These are phyloP conservation scores for Drosophila suboccidentalis DNA, from an alignment of 2,888 invertebrate species.

Conservation along the genomic window DNA sequence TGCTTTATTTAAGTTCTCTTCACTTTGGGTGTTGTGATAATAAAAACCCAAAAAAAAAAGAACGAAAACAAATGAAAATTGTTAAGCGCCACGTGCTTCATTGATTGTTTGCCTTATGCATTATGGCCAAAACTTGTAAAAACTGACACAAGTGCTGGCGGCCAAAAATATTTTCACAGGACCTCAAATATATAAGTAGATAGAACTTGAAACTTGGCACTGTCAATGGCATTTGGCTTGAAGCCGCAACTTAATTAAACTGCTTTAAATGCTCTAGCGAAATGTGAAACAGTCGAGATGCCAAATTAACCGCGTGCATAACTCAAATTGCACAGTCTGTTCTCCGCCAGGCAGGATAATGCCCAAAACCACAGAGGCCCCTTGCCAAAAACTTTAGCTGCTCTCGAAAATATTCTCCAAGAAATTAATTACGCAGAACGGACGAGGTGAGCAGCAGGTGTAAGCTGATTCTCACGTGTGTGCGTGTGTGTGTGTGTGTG, in stretches of 20 bases:
- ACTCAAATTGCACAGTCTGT: conserved; percentile 53
- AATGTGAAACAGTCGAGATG: conserved; percentile 12
- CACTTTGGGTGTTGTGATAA: conserved; percentile 53
- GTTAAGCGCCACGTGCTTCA: conserved; percentile 35
- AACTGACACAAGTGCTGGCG: background rate
- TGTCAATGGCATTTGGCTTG: conserved; percentile 40
- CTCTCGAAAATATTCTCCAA: conserved; percentile 63
- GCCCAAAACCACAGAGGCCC: conserved; percentile 50
- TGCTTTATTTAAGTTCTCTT: conserved; percentile 74
- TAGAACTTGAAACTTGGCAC: conserved; percentile 9
- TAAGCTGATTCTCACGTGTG: background rate
- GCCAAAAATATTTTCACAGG: conserved; percentile 49
- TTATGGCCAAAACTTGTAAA: conserved; percentile 20
- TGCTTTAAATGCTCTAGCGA: conserved; percentile 41
- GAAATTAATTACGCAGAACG: conserved; percentile 73
- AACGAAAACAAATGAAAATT: conserved; percentile 15
- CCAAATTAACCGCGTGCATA: conserved; percentile 69
- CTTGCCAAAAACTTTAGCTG: conserved; percentile 29
- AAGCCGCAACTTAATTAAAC: conserved; percentile 64
- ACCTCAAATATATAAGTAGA: background rate
- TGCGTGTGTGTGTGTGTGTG: conserved; percentile 15
- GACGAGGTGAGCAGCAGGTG: conserved; percentile 23
- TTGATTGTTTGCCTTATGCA: conserved; percentile 53
- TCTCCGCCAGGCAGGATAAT: conserved; percentile 32
- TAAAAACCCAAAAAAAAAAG: conserved; percentile 20